phyloP scores from a whole-genome alignment of 1,140 invertebrate genomes.

The Campoletis sonorensis region DNA sequence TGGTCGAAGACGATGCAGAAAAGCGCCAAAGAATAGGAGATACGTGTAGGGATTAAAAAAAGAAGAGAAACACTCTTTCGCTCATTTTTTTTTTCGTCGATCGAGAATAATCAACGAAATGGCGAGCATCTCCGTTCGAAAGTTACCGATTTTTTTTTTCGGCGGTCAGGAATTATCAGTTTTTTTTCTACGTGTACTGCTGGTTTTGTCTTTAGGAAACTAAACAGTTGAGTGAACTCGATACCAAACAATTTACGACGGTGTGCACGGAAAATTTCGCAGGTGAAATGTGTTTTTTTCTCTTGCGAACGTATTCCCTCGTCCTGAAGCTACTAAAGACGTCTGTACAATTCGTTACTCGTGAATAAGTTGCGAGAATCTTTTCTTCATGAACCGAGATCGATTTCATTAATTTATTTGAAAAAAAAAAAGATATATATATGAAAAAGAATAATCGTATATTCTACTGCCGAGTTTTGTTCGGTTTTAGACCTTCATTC shows the following conservation, averaged over 20 bases:
- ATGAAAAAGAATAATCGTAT: background rate
- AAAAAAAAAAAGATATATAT: background rate
- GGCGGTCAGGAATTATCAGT: background rate
- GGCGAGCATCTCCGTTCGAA: slow-evolving; percentile 17
- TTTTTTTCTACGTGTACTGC: background rate
- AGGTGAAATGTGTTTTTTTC: slow-evolving; percentile 7
- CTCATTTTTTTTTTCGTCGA: background rate
- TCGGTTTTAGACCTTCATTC: too few relatives aligned
- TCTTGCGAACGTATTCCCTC: background rate
- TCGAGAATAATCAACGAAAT: slow-evolving; percentile 4
- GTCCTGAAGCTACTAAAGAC: background rate
- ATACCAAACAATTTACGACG: slow-evolving; percentile 15
- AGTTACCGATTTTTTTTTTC: slow-evolving; percentile 4
- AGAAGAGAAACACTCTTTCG: background rate
- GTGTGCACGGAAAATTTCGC: background rate
- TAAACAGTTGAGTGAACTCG: background rate
- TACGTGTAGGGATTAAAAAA: slow-evolving; percentile 62
- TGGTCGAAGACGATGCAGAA: slow-evolving; percentile 65
- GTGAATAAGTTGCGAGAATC: background rate
- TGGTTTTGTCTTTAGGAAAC: background rate
- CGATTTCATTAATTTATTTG: background rate
- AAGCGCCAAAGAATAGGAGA: slow-evolving; percentile 71
- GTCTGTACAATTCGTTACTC: background rate
- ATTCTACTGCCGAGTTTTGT: too few relatives aligned
- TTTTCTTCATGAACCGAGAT: background rate